Evolutionary conservation across 30 jellyfish, hydroid and myxozoan genomes (phyloP), one percentile per base, ranked within the genome.

Genomic region (Sanderia malayensis): DNA sequence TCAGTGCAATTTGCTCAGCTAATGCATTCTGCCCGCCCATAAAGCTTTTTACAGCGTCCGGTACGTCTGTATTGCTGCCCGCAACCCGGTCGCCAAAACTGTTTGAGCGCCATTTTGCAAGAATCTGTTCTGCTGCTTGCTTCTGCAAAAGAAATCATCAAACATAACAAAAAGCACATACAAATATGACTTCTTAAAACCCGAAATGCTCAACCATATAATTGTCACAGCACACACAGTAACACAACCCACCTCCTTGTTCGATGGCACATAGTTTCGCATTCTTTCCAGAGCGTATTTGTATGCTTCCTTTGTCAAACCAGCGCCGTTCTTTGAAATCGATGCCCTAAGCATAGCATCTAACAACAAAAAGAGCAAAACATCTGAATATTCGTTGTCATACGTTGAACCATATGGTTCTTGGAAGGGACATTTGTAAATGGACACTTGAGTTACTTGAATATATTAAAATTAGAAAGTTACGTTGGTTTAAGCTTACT

Each of bases 41-140:
- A 66, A 92, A 92, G 23, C 79, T 55, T 58, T 84, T 92, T 44
- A 92, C 80, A 0, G 96, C 93, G 55, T 92, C 93, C 17, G 98
- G 98, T 13, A 83, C 86, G 20, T 28, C 46, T 23, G 69, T 82
- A 53, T 75, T 76, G 17, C 52, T 75, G 9, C 46, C 69, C 9
- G 37, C 69, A 58, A 29, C 81, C 61, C 94, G 66, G 77, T 59
- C 74, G 4, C 98, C 96, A 71, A 92, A 92, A 52, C 96, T 92
- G 47, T 79, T 84, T 9, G 93, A 53, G 44, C 98, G 84, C 98
- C 98, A 92, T 44, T 84, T 72, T 25, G 83, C 96, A 68, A 92
- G 77, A 31, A 92, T 87, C 46, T 62, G 52, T 24, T 87, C 90
- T 15, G 98, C 98, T 8, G 87, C 84, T 49, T 95, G 95, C 55